Conservation (phyloP, 2,888 invertebrate genomes). For the Pimpla rufipes region DNA sequence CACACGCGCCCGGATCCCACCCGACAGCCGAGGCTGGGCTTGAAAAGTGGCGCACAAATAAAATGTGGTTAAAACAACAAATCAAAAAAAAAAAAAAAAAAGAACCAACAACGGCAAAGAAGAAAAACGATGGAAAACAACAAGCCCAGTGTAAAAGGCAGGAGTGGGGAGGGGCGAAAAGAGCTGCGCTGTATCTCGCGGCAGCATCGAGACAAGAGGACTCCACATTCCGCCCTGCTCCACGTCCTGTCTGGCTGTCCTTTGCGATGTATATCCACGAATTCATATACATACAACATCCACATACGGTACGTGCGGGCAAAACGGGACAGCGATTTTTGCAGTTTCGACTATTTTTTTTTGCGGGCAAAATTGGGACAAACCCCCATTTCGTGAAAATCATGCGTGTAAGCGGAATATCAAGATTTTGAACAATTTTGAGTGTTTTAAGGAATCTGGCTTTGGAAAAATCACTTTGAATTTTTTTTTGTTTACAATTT, state of each 20-base stretch:
- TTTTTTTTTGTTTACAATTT: no score
- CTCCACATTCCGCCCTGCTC: not conserved
- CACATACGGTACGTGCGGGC: no score
- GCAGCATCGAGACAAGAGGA: constrained; percentile 12
- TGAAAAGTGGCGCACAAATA: constrained; percentile 55
- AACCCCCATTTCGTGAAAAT: no score
- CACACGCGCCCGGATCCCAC: constrained; percentile 55
- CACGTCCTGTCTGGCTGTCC: not conserved
- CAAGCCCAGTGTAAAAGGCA: constrained; percentile 1
- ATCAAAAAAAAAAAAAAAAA: not conserved
- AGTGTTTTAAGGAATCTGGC: no score
- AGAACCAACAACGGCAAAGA: not conserved
- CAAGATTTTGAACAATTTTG: no score
- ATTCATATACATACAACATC: constrained; percentile 34
- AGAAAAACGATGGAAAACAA: constrained; percentile 7
- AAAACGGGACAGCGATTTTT: no score
- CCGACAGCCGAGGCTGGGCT: constrained; percentile 18
- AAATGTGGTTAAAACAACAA: constrained; percentile 42
- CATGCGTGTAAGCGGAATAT: no score
- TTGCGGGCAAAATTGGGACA: no score
- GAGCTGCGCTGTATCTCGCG: not conserved
- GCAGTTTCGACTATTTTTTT: no score
- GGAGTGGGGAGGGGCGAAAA: not conserved
- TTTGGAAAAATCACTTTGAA: no score
- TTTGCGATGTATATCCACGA: not conserved